Evolutionary conservation across 1,140 invertebrate genomes (phyloP), one percentile per base, ranked within the genome.

Genomic region (Scaptomyza hsui): DNA sequence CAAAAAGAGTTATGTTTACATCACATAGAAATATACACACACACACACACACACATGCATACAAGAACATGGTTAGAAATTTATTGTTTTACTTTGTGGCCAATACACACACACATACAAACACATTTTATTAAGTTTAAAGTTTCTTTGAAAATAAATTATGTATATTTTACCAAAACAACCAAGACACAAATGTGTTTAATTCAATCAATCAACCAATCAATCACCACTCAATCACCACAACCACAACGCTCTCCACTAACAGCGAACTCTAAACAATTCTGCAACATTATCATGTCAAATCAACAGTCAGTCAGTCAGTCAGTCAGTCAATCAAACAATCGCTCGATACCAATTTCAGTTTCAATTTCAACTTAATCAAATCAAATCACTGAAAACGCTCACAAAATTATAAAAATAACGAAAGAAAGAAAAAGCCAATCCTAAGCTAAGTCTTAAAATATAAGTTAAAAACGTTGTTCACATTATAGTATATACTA

Each of bases 261-360:
- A 80, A 85, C 64, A 37, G 59, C 59, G 44, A 52, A 73, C 47
- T 42, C 39, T 57, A 52, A 63, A 68, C 48, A 83, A 82, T 63
- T 70, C 83, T 69, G 67, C 72, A 78, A 86, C 82, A 88, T 86
- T 86, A 88, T 88, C 82, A 88, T 82, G 82, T 72, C 72, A 65
- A 83, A 80, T 78, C 81, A 74, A 74, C 65, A 79, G 72, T 75
- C 75, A 77, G 49, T 70, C 52, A 74, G 21, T 51, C 51, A 60
- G 9, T 61, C 67, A 69, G 41, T 62, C 67, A 76, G 53, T 47
- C 72, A 75, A 60, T 26, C 72, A 69, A 64, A 49, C 62, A 57
- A 47, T 64, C 74, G 49, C 45, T 77, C 68, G 49, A 69, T 64
- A 39, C 26, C 24, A 53, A 16, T 42, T 21, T 51, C 39, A 53